A percentile compares a stretch with the other conserved stretches of the same genome.
These are phyloP conservation scores for Tipula lateralis DNA, from an alignment of 2,888 invertebrate species.

Conservation along the genomic window DNA sequence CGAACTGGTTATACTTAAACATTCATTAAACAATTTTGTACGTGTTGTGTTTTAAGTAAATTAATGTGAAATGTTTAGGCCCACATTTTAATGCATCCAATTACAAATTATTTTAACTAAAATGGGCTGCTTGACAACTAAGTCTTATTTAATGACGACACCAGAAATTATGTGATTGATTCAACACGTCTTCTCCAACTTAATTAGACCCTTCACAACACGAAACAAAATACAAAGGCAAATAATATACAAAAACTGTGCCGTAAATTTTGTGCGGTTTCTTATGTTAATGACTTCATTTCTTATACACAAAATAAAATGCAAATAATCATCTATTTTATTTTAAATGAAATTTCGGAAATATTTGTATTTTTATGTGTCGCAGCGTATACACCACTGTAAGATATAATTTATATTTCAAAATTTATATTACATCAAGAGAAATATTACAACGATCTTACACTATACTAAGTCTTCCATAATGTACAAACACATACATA, in stretches of 20 bases:
- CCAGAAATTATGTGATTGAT: background rate
- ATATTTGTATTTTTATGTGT: background rate
- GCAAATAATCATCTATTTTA: background rate
- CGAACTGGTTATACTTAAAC: too few species aligned
- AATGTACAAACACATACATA: too few species aligned
- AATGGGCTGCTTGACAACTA: background rate
- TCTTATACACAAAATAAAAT: background rate
- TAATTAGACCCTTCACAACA: background rate
- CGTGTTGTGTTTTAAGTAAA: background rate
- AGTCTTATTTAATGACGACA: background rate
- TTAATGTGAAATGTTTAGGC: background rate
- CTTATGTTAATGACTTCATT: background rate
- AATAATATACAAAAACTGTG: background rate
- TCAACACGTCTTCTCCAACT: background rate
- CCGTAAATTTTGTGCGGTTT: background rate
- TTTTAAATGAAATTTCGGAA: background rate
- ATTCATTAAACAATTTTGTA: background rate
- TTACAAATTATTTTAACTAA: background rate
- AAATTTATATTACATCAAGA: background rate
- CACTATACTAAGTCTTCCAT: background rate
- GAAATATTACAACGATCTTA: background rate
- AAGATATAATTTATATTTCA: background rate
- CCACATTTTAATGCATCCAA: background rate
- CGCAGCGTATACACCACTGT: background rate
- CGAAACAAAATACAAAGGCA: background rate